phyloP scores from a whole-genome alignment of 2,113 vertebrate genomes.

The Tympanuchus pallidicinctus region DNA sequence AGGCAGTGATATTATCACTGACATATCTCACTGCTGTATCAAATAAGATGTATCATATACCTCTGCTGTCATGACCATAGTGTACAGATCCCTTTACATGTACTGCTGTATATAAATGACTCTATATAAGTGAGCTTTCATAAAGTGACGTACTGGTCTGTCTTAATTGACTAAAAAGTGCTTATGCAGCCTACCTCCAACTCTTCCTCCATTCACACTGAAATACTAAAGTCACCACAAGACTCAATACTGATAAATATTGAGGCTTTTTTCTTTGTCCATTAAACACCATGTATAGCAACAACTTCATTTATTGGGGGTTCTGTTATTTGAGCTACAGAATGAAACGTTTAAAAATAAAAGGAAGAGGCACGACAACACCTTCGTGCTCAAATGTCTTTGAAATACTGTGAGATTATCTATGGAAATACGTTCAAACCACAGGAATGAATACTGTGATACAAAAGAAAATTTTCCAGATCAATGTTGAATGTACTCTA shows the following conservation, averaged over 20 bases:
- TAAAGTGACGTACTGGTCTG: background rate
- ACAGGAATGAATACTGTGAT: background rate
- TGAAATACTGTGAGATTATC: background rate
- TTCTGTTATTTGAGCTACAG: background rate
- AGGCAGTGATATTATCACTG: background rate
- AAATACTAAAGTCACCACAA: background rate
- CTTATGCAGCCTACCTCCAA: background rate
- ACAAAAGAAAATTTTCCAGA: background rate
- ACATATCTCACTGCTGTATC: background rate
- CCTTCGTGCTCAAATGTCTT: background rate
- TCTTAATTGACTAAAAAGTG: background rate
- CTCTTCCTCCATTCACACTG: background rate
- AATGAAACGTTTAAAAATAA: background rate
- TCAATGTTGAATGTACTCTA: background rate
- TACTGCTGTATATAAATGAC: background rate
- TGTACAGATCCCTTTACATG: background rate
- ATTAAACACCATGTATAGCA: background rate
- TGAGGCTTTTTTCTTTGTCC: background rate
- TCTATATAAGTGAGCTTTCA: background rate
- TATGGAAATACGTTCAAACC: background rate
- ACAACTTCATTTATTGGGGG: background rate
- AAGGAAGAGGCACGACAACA: background rate
- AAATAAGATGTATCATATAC: background rate
- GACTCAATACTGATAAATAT: background rate
- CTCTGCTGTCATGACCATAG: rapidly evolving